Evolutionary conservation across 53 echinoderm and acorn worm genomes (phyloP).

Genomic region (Echinometra lucunter): DNA sequence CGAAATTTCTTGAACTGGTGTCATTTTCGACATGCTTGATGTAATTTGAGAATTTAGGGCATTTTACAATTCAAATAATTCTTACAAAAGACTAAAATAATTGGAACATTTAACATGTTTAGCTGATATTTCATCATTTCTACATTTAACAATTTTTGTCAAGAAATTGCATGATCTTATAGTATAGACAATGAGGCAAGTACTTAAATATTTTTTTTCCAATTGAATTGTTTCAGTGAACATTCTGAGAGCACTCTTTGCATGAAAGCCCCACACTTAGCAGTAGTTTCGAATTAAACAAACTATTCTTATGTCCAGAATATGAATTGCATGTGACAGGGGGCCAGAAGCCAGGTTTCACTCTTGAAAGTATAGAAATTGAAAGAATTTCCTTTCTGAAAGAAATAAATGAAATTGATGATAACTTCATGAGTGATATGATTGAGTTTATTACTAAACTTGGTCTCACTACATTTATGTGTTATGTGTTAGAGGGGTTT

Average conservation of each 20-base stretch:
- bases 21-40: too few species aligned
- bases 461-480: background rate
- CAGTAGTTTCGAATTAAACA: constrained; percentile 30
- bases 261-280: background rate
- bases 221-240: background rate
- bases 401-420: background rate
- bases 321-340: background rate
- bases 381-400: constrained; percentile 7
- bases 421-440: background rate
- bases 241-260: background rate
- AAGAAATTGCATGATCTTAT: background rate
- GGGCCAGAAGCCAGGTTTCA: background rate
- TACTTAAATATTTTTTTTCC: background rate
- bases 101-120: too few species aligned
- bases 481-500: background rate
- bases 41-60: too few species aligned
- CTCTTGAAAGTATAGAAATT: background rate
- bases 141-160: too few species aligned
- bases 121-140: too few species aligned
- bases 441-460: background rate
- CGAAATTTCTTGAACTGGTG: too few species aligned
- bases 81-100: too few species aligned
- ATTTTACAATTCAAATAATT: too few species aligned
- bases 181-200: background rate
- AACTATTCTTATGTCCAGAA: background rate